Conservation (phyloP, 2,113 vertebrate species). For the Pachyramphus minor region DNA sequence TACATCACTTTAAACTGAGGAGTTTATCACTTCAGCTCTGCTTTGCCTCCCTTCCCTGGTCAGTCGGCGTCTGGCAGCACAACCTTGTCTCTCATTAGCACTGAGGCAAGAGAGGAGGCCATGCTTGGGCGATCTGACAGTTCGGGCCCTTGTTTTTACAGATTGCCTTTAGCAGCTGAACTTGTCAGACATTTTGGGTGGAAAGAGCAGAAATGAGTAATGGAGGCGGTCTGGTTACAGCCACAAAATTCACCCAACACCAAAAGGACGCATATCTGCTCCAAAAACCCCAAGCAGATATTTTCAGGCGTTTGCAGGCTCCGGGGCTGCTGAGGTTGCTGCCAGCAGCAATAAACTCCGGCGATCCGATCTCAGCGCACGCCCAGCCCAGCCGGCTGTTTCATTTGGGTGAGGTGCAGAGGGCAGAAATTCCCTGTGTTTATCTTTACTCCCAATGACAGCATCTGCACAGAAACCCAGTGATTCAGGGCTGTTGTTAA, state of each 20-base stretch:
- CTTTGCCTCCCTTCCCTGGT: not conserved
- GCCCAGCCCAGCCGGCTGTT: not conserved
- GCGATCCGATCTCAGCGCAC: not conserved
- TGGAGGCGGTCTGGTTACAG: slow-evolving; percentile 21
- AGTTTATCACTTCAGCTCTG: not conserved
- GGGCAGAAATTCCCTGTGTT: not conserved
- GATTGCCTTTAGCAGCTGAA: slow-evolving; percentile 22
- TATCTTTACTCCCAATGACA: not conserved
- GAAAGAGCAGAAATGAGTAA: slow-evolving; percentile 50
- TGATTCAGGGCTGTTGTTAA: not conserved
- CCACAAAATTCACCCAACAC: slow-evolving; percentile 34
- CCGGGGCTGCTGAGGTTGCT: not conserved
- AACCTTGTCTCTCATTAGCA: slow-evolving; percentile 3
- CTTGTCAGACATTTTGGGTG: slow-evolving; percentile 49
- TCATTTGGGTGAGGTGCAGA: not conserved
- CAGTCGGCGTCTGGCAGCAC: not conserved
- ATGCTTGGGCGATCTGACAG: not conserved
- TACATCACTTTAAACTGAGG: not conserved
- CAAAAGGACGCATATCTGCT: not conserved
- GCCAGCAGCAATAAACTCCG: slow-evolving; percentile 29
- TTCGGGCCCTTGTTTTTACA: not conserved
- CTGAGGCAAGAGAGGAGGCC: not conserved
- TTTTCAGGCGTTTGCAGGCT: not conserved
- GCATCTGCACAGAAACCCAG: accelerated
- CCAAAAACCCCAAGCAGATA: slow-evolving; percentile 4